Conservation (phyloP, 2,113 vertebrate species). For the Hepsetus odoe region DNA sequence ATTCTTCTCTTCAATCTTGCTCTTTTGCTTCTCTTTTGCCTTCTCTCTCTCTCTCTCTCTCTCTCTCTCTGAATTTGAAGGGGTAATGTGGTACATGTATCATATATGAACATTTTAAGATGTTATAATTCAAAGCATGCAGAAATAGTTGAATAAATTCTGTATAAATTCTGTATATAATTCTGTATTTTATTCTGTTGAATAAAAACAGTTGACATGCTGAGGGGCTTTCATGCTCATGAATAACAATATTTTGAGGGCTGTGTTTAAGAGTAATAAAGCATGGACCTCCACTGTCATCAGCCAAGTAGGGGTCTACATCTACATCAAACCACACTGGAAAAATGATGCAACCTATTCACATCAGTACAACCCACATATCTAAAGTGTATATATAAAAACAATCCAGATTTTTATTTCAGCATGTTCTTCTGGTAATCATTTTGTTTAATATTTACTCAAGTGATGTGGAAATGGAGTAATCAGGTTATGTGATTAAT, state of each 20-base stretch:
- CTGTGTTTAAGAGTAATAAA: slow-evolving; percentile 69
- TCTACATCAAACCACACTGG: slow-evolving; percentile 24
- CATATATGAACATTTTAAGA: slow-evolving; percentile 71
- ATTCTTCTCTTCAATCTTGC: slow-evolving; percentile 37
- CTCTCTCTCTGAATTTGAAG: slow-evolving; percentile 45
- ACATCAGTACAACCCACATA: neutral
- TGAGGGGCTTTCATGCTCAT: slow-evolving; percentile 67
- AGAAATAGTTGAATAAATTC: slow-evolving; percentile 68
- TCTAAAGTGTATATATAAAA: neutral
- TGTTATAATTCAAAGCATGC: slow-evolving; percentile 64
- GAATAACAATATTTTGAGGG: slow-evolving; percentile 71
- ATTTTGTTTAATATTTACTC: neutral
- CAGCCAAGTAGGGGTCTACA: slow-evolving; percentile 27
- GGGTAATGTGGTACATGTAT: slow-evolving; percentile 66
- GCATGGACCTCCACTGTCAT: slow-evolving; percentile 67
- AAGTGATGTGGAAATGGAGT: neutral
- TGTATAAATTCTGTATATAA: too few species aligned
- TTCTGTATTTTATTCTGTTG: too few species aligned
- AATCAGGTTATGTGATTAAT: too few species aligned
- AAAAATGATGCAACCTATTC: neutral
- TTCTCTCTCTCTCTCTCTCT: slow-evolving; percentile 45
- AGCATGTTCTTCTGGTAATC: neutral
- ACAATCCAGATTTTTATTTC: neutral
- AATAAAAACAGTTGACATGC: slow-evolving; percentile 56
- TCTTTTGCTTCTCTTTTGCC: slow-evolving; percentile 52